These are phyloP conservation scores for Philypnodon macrostomus DNA, from an alignment of 2,797 vertebrate species.

Conservation along the genomic window DNA sequence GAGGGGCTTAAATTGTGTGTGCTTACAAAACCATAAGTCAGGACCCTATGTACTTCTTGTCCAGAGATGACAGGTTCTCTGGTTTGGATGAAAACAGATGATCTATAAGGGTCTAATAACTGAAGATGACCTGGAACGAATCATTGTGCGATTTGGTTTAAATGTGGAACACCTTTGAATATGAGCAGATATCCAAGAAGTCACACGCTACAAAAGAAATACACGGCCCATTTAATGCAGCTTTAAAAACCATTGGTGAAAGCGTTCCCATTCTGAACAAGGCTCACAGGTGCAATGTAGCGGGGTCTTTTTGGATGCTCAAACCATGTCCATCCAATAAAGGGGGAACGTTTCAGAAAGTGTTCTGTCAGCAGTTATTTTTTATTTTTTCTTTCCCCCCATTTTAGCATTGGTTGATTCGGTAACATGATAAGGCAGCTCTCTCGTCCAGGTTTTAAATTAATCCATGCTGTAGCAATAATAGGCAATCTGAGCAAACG, in stretches of 20 bases:
- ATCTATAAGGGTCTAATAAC: neutral
- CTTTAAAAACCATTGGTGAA: neutral
- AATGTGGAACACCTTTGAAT: neutral
- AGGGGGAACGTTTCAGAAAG: neutral
- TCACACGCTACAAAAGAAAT: neutral
- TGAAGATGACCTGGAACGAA: neutral
- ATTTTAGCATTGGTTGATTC: too few relatives aligned
- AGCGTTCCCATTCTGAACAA: neutral
- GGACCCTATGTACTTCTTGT: too few relatives aligned
- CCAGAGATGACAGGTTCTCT: neutral
- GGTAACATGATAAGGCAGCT: too few relatives aligned
- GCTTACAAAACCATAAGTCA: too few relatives aligned
- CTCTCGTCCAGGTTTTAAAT: too few relatives aligned
- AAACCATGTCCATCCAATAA: constrained; percentile 1
- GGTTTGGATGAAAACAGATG: neutral
- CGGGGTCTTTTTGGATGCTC: neutral
- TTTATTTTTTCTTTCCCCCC: too few relatives aligned
- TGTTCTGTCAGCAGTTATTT: neutral
- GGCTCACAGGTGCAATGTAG: neutral
- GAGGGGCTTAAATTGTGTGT: too few relatives aligned
- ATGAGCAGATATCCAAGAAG: neutral
- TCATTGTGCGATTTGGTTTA: neutral
- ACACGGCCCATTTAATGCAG: neutral
- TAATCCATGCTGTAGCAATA: too few relatives aligned
- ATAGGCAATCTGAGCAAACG: too few relatives aligned